phyloP scores from a whole-genome alignment of 2,113 vertebrate species.

The Bubo scandiacus region DNA sequence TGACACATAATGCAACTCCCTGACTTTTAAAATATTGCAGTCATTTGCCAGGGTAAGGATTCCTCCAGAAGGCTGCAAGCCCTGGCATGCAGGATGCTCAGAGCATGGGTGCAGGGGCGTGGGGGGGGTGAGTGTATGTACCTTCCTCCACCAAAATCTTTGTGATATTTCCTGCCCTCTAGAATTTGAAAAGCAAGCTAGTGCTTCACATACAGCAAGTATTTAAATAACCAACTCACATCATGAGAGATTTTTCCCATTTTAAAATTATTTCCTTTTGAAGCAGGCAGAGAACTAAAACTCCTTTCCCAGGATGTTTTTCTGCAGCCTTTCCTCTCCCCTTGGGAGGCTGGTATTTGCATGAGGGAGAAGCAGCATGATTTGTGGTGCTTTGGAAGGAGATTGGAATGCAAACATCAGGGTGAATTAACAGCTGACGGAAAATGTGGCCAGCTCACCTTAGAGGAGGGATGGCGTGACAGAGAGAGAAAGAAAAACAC shows the following conservation, averaged over 20 bases:
- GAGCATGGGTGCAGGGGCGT: background rate
- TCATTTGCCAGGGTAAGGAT: background rate
- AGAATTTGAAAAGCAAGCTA: background rate
- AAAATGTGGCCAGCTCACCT: constrained; percentile 26
- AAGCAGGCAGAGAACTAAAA: background rate
- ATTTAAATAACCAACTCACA: background rate
- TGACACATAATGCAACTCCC: constrained; percentile 1
- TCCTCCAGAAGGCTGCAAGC: background rate
- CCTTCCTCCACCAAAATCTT: background rate
- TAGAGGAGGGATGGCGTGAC: constrained; percentile 25
- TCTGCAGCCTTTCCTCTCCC: background rate
- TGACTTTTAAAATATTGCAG: background rate
- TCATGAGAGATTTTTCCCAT: background rate
- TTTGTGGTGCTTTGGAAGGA: background rate
- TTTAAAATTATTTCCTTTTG: background rate
- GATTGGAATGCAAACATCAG: background rate
- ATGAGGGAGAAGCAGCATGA: background rate
- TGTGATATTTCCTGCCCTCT: background rate
- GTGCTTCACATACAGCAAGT: background rate
- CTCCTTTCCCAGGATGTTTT: background rate
- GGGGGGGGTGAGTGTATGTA: rapidly evolving
- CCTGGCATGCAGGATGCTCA: background rate
- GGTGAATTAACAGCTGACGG: background rate
- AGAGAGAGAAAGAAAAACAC: constrained; percentile 8
- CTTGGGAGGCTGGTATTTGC: background rate